A percentile compares a stretch with the other conserved stretches of the same genome.
These are phyloP conservation scores for Amazona finschi DNA, from an alignment of 2,797 vertebrate species.

Conservation along the genomic window DNA sequence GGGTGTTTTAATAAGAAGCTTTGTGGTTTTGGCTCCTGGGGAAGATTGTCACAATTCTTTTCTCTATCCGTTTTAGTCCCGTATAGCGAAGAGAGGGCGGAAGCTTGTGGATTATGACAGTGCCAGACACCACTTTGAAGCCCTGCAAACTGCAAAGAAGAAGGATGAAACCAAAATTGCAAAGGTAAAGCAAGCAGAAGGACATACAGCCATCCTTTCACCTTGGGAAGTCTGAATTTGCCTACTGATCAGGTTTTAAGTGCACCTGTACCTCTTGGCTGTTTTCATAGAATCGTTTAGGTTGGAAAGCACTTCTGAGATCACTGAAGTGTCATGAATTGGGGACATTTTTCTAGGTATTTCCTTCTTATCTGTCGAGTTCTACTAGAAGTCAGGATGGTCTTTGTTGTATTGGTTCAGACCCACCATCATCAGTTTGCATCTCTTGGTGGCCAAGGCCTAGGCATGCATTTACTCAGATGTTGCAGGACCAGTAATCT, in stretches of 20 bases:
- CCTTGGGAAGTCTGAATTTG: background rate
- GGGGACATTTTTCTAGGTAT: background rate
- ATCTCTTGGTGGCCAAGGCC: background rate
- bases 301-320: background rate
- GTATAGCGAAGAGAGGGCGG: slow-evolving; percentile 94
- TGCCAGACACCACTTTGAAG: slow-evolving; percentile 92
- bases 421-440: background rate
- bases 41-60: background rate
- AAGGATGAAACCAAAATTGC: slow-evolving; percentile 90
- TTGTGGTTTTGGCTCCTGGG: background rate
- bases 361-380: background rate
- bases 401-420: background rate
- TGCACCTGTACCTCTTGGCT: background rate
- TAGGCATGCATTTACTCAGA: background rate
- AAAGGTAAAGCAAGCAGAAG: slow-evolving; percentile 77
- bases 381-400: background rate
- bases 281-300: background rate
- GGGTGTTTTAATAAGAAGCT: background rate
- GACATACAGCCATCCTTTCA: background rate
- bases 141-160: slow-evolving; percentile 93
- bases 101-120: slow-evolving; percentile 97
- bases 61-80: slow-evolving; percentile 71
- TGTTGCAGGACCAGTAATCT: background rate
- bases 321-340: background rate
- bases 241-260: background rate